A percentile compares a stretch with the other conserved stretches of the same genome.
Conservation (phyloP, 1,140 invertebrate species). For the Chironomus tepperi region DNA sequence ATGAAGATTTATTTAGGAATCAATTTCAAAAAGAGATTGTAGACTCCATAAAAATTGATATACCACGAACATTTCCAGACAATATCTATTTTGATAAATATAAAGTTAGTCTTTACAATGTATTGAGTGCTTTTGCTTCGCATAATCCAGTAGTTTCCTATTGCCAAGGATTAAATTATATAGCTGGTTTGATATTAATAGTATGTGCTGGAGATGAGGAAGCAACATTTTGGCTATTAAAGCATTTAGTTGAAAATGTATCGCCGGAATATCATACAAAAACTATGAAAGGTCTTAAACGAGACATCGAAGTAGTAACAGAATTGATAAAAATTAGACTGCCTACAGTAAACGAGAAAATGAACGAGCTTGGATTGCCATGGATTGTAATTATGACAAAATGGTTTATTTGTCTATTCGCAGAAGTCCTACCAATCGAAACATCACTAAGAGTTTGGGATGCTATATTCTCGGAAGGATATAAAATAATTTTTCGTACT, state of each 20-base stretch:
- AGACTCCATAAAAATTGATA: conserved; percentile 74
- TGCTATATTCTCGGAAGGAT: conserved; percentile 88
- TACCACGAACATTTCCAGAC: conserved; percentile 85
- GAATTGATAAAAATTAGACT: conserved; percentile 73
- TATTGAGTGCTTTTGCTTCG: conserved; percentile 81
- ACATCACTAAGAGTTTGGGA: conserved; percentile 91
- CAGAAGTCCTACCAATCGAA: conserved; percentile 84
- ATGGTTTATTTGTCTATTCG: conserved; percentile 90
- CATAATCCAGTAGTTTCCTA: conserved; percentile 81
- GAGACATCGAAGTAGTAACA: conserved; percentile 78
- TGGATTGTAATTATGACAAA: conserved; percentile 85
- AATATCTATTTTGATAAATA: conserved; percentile 83
- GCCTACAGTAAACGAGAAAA: conserved; percentile 69
- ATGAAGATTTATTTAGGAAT: conserved; percentile 55
- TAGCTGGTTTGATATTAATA: conserved; percentile 70
- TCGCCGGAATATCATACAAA: conserved; percentile 81
- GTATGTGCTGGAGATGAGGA: conserved; percentile 77
- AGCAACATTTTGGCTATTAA: conserved; percentile 82
- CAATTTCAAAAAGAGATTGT: conserved; percentile 53
- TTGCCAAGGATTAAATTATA: conserved; percentile 90
- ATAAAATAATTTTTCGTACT: conserved; percentile 71
- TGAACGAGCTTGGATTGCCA: conserved; percentile 64
- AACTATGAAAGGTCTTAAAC: conserved; percentile 78
- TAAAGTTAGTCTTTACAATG: conserved; percentile 69
- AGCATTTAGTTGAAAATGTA: conserved; percentile 75